phyloP scores from a whole-genome alignment of 2,113 vertebrate species.

The Holacanthus passer region DNA sequence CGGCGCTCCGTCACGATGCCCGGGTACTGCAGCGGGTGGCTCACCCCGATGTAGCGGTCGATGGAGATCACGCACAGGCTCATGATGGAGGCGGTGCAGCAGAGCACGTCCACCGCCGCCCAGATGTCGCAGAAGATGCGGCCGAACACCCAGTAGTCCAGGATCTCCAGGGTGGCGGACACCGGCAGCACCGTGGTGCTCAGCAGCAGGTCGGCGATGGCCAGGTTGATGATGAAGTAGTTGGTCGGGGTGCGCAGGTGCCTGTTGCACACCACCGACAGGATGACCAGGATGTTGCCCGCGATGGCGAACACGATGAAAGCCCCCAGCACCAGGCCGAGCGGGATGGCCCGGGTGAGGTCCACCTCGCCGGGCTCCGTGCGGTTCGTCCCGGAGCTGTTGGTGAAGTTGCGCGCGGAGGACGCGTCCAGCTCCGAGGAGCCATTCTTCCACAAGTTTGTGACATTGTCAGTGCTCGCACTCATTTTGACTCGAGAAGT shows the following conservation, averaged over 20 bases:
- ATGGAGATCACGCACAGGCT: conserved; percentile 98
- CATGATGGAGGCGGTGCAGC: conserved; percentile 97
- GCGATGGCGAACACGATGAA: conserved; percentile 96
- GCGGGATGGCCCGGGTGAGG: conserved; percentile 88
- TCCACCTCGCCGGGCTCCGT: conserved; percentile 82
- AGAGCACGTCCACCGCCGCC: conserved; percentile 97
- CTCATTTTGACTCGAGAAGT: conserved; percentile 81
- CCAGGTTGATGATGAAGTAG: conserved; percentile 97
- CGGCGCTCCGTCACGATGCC: conserved; percentile 93
- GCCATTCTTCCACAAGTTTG: conserved; percentile 80
- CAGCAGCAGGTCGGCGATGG: conserved; percentile 95
- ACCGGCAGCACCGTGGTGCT: conserved; percentile 95
- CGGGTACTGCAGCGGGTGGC: conserved; percentile 94
- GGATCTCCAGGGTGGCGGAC: conserved; percentile 93
- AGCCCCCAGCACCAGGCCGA: conserved; percentile 93
- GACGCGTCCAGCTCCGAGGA: conserved; percentile 76
- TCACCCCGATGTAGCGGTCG: conserved; percentile 96
- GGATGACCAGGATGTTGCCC: conserved; percentile 96
- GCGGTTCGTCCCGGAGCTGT: conserved; percentile 84
- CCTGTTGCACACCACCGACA: conserved; percentile 96
- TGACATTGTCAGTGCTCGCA: conserved; percentile 83
- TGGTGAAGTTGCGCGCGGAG: conserved; percentile 80
- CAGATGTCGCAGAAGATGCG: conserved; percentile 97
- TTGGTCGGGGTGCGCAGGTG: conserved; percentile 97
- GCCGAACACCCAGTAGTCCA: conserved; percentile 94